phyloP scores from a whole-genome alignment of 2,888 invertebrate genomes.

The Physocephala rufipes region DNA sequence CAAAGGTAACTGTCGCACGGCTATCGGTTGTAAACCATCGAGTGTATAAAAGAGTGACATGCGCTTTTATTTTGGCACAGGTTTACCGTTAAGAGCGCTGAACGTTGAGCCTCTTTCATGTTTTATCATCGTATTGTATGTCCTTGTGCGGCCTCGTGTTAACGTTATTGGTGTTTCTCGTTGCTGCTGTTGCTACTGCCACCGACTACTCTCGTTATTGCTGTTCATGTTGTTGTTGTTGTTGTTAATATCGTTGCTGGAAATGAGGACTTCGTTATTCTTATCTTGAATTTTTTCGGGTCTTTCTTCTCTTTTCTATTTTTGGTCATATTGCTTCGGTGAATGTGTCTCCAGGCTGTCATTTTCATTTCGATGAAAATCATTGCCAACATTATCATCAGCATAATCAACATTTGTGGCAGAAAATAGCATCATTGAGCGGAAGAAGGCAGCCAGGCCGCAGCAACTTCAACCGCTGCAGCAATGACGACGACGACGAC shows the following conservation, averaged over 20 bases:
- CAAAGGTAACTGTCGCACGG: too few relatives aligned
- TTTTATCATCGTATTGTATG: slow-evolving; percentile 19
- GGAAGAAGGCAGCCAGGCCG: slow-evolving; percentile 14
- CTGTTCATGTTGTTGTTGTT: slow-evolving; percentile 41
- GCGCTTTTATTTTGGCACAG: slow-evolving; percentile 41
- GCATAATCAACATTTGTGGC: slow-evolving; percentile 53
- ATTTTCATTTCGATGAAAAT: slow-evolving; percentile 64
- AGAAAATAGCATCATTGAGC: slow-evolving; percentile 61
- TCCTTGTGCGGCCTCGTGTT: slow-evolving; percentile 31
- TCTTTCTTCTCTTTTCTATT: slow-evolving; percentile 40
- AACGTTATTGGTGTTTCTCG: slow-evolving; percentile 31
- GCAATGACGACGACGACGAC: neutral
- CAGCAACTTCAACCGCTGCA: slow-evolving; percentile 10
- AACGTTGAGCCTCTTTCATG: slow-evolving; percentile 31
- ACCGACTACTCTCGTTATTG: slow-evolving; percentile 30
- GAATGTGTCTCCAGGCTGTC: slow-evolving; percentile 66
- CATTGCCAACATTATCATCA: slow-evolving; percentile 40
- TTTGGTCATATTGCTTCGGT: slow-evolving; percentile 46
- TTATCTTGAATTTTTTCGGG: slow-evolving; percentile 42
- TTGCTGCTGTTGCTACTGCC: slow-evolving; percentile 21
- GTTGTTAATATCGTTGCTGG: slow-evolving; percentile 31
- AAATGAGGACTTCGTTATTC: slow-evolving; percentile 35
- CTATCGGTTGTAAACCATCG: slow-evolving; percentile 10
- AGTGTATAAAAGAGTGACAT: slow-evolving; percentile 39
- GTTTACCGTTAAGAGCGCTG: slow-evolving; percentile 33